phyloP scores from a whole-genome alignment of 2,113 vertebrate species.

The Phyllopteryx taeniolatus region DNA sequence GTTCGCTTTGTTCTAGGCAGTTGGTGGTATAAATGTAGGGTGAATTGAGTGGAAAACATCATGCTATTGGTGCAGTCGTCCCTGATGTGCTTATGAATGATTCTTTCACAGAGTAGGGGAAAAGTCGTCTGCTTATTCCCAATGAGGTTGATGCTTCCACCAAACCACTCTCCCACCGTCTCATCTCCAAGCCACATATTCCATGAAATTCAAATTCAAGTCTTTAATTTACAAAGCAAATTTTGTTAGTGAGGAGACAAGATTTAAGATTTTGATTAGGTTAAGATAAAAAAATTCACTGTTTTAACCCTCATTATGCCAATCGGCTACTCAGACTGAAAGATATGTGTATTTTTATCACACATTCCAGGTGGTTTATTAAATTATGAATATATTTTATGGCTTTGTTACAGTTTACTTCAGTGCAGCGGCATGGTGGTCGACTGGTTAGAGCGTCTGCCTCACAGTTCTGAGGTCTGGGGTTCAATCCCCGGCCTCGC shows the following conservation, averaged over 20 bases:
- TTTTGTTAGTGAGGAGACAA: background rate
- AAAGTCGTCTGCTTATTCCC: conserved; percentile 73
- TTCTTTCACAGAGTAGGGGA: conserved; percentile 71
- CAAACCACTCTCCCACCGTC: background rate
- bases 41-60: conserved; percentile 67
- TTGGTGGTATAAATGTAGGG: conserved; percentile 83
- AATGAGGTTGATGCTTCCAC: conserved; percentile 29
- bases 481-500: too few species aligned
- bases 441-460: too few species aligned
- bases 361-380: background rate
- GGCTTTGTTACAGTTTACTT: background rate
- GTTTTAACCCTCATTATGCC: background rate
- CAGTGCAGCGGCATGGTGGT: too few species aligned
- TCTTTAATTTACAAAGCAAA: background rate
- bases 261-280: too few species aligned
- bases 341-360: background rate
- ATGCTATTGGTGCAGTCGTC: conserved; percentile 79
- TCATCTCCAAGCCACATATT: background rate
- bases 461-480: too few species aligned
- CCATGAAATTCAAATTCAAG: background rate
- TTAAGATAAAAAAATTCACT: background rate
- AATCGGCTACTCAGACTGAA: background rate
- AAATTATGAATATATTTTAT: background rate
- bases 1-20: conserved; percentile 81
- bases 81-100: conserved; percentile 80